Conservation (phyloP, 2,113 vertebrate genomes). For the Salminus brasiliensis region DNA sequence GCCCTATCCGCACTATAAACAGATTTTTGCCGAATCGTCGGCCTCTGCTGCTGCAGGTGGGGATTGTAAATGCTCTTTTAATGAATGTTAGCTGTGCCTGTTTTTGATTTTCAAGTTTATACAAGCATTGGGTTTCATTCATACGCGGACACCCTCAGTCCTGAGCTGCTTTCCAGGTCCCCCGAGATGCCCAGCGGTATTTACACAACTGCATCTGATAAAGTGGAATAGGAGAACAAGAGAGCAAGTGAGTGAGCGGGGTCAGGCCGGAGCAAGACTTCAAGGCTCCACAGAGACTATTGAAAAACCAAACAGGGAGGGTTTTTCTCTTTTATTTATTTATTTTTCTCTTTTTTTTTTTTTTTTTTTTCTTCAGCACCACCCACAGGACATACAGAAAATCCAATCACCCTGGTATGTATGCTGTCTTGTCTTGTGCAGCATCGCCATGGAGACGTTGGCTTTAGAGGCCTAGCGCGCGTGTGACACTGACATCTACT, state of each 20-base stretch:
- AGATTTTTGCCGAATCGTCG: background rate
- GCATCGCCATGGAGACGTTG: slow-evolving; percentile 32
- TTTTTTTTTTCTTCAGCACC: background rate
- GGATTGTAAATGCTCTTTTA: background rate
- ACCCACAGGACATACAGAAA: slow-evolving; percentile 30
- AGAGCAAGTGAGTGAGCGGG: no score
- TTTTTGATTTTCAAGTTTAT: slow-evolving; percentile 5
- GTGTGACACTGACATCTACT: slow-evolving; percentile 11
- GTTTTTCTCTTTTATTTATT: no score
- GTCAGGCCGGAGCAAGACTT: background rate
- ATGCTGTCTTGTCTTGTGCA: slow-evolving; percentile 20
- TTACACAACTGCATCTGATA: slow-evolving; percentile 28
- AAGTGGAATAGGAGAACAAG: background rate
- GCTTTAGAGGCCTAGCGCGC: background rate
- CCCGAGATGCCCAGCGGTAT: background rate
- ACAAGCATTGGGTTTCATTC: slow-evolving; percentile 13
- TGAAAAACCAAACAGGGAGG: background rate
- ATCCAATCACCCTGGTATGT: slow-evolving; percentile 26
- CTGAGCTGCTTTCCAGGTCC: background rate
- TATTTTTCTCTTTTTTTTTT: background rate
- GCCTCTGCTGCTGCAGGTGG: background rate
- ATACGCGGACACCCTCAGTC: background rate
- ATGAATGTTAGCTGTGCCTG: slow-evolving; percentile 10
- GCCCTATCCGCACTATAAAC: background rate
- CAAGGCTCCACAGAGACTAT: background rate